Evolutionary conservation across 2,888 invertebrate genomes (phyloP).

Genomic region (Bellardia bayeri): DNA sequence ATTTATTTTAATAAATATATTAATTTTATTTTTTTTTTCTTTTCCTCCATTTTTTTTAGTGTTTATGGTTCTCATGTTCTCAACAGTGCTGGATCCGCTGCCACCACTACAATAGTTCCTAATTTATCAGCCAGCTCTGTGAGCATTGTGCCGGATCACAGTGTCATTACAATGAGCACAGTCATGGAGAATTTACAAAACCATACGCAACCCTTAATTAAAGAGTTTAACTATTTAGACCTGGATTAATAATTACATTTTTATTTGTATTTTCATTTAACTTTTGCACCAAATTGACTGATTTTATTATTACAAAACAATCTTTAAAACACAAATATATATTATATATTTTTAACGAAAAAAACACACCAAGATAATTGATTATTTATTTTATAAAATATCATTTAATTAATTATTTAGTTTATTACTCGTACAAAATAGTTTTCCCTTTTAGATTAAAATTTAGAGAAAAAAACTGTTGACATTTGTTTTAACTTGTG

Average conservation of each 20-base stretch:
- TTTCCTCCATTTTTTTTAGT: constrained; percentile 63
- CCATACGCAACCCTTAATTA: constrained; percentile 73
- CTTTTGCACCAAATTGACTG: constrained; percentile 55
- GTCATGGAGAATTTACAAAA: constrained; percentile 75
- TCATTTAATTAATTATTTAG: constrained; percentile 40
- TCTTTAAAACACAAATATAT: neutral
- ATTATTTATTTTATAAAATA: constrained; percentile 64
- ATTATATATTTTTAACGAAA: constrained; percentile 18
- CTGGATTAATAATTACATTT: constrained; percentile 75
- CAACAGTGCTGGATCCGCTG: constrained; percentile 1
- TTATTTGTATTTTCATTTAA: constrained; percentile 7
- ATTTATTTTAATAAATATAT: neutral
- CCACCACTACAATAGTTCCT: constrained; percentile 66
- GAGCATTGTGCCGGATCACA: constrained; percentile 74
- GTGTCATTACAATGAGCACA: constrained; percentile 69
- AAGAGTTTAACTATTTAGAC: constrained; percentile 78
- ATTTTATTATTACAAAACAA: constrained; percentile 21
- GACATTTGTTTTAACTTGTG: constrained; percentile 62
- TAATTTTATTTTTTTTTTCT: constrained; percentile 3
- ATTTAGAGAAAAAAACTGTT: constrained; percentile 14
- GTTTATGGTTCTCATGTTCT: constrained; percentile 70
- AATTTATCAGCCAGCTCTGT: constrained; percentile 63
- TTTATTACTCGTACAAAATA: constrained; percentile 52
- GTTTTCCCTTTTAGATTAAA: constrained; percentile 40
- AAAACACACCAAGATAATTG: constrained; percentile 2